Conservation (phyloP, 2,113 vertebrate species). For the Edolisoma coerulescens region DNA sequence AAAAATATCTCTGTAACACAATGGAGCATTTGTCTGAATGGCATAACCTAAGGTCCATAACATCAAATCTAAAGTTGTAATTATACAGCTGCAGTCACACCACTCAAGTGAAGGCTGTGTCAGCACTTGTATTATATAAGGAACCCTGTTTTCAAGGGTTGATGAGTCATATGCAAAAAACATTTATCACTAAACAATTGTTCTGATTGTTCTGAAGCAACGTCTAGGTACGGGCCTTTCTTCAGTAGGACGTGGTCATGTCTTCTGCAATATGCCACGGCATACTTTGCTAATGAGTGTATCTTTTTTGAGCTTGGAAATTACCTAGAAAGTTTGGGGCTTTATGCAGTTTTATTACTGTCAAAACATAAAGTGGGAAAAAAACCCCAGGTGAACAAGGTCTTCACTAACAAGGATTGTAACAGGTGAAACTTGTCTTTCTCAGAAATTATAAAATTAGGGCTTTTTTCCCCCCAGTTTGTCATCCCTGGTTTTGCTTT, state of each 20-base stretch:
- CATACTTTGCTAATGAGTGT: not conserved
- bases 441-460: not conserved
- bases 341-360: not conserved
- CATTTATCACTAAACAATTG: conserved; percentile 26
- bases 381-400: not conserved
- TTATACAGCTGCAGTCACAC: conserved; percentile 48
- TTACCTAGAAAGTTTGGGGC: not conserved
- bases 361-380: not conserved
- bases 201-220: conserved; percentile 15
- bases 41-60: conserved; percentile 1
- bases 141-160: conserved; percentile 39
- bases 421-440: not conserved
- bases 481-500: not conserved
- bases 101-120: conserved; percentile 32
- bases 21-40: conserved; percentile 6
- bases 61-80: conserved; percentile 55
- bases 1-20: not conserved
- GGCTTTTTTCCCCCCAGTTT: not conserved
- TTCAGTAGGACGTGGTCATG: not conserved
- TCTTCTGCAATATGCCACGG: not conserved
- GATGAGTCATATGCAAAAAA: conserved; percentile 53
- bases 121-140: conserved; percentile 15
- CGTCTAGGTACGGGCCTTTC: not conserved
- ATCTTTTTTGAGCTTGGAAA: not conserved
- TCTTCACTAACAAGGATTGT: not conserved